Percentiles rank a stretch among this genome's conserved stretches.
These are phyloP conservation scores for Vireo altiloquus DNA, from an alignment of 2,113 vertebrate species.

Conservation along the genomic window DNA sequence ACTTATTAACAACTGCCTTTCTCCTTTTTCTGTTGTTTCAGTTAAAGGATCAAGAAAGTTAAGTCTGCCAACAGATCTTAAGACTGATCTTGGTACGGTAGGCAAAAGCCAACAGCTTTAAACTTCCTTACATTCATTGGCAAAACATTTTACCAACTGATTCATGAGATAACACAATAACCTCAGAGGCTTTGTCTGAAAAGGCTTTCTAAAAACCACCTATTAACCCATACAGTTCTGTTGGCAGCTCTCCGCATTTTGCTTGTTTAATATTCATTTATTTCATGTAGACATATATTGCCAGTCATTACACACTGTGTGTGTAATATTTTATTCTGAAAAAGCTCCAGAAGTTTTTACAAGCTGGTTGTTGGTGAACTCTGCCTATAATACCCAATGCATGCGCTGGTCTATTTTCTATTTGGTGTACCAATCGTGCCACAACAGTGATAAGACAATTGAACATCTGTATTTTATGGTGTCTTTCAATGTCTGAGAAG, in stretches of 20 bases:
- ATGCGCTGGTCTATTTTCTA: constrained; percentile 16
- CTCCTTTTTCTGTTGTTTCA: constrained; percentile 98
- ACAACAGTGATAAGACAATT: neutral
- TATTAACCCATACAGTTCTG: constrained; percentile 77
- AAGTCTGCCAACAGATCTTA: constrained; percentile 99
- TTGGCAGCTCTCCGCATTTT: constrained; percentile 78
- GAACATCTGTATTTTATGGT: neutral
- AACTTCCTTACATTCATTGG: constrained; percentile 76
- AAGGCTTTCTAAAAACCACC: constrained; percentile 72
- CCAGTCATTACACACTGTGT: constrained; percentile 52
- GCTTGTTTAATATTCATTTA: constrained; percentile 65
- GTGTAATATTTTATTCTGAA: constrained; percentile 53
- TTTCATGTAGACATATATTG: constrained; percentile 61
- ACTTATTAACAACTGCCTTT: constrained; percentile 90
- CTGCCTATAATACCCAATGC: neutral
- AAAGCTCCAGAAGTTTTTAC: constrained; percentile 36
- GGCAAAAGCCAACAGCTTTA: constrained; percentile 90
- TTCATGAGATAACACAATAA: constrained; percentile 68
- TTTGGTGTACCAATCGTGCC: neutral
- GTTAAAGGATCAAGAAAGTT: constrained; percentile 99
- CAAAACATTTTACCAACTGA: constrained; percentile 71
- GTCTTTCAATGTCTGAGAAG: neutral
- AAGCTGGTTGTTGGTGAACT: neutral
- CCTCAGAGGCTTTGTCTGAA: constrained; percentile 61
- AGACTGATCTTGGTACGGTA: constrained; percentile 99